A percentile compares a stretch with the other conserved stretches of the same genome.
Evolutionary conservation across 2,113 vertebrate species (phyloP).

Genomic region (Toxotes jaculatrix): DNA sequence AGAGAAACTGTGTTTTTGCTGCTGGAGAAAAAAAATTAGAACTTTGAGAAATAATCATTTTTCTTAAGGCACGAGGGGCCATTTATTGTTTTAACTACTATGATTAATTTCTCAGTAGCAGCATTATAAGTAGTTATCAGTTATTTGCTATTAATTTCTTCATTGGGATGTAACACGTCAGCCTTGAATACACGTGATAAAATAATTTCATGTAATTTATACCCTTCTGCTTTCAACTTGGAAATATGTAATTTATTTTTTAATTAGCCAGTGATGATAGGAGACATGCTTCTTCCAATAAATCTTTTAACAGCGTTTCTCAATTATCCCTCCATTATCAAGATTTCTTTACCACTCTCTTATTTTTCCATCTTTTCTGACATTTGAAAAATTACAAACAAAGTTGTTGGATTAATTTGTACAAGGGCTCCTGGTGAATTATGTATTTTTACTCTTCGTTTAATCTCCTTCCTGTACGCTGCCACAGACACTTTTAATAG

Average conservation of each 20-base stretch:
- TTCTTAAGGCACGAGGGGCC: slow-evolving; percentile 26
- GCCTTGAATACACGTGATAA: slow-evolving; percentile 23
- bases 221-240: slow-evolving; percentile 24
- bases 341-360: background rate
- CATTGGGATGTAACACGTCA: slow-evolving; percentile 12
- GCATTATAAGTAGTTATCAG: slow-evolving; percentile 12
- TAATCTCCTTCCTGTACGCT: slow-evolving; percentile 29
- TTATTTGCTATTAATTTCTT: slow-evolving; percentile 43
- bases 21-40: slow-evolving; percentile 5
- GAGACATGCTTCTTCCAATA: background rate
- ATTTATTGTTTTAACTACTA: slow-evolving; percentile 31
- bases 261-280: slow-evolving; percentile 12
- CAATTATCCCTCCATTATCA: background rate
- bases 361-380: background rate
- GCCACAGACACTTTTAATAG: slow-evolving; percentile 25
- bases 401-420: slow-evolving; percentile 19
- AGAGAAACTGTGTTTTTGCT: slow-evolving; percentile 64
- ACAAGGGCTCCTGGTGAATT: slow-evolving; percentile 15
- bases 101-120: slow-evolving; percentile 6
- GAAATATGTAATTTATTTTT: slow-evolving; percentile 20
- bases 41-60: slow-evolving; percentile 45
- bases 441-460: slow-evolving; percentile 8
- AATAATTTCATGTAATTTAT: slow-evolving; percentile 20
- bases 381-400: slow-evolving; percentile 11
- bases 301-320: background rate